Evolutionary conservation across 92 coral and sea anemone species (phyloP).

Genomic region (Palythoa grandiflora): DNA sequence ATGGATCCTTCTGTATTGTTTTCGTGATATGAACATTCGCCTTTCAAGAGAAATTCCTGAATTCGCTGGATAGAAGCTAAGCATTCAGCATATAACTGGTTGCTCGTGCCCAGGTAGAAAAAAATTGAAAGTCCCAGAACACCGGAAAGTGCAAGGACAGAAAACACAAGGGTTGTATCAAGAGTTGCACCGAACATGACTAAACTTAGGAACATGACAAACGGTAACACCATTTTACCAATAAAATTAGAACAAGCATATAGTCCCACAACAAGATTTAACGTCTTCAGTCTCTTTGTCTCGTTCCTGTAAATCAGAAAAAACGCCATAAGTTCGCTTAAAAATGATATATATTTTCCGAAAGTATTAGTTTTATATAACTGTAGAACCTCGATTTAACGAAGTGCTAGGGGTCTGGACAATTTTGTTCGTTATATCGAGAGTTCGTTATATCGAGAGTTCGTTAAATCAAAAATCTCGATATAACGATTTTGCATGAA

Average conservation of each 20-base stretch:
- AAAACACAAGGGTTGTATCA: background rate
- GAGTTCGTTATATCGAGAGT: too few species aligned
- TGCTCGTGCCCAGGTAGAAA: background rate
- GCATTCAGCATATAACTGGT: conserved; percentile 2
- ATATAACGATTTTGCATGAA: too few species aligned
- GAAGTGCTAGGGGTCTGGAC: too few species aligned
- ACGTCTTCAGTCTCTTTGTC: background rate
- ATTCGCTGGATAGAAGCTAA: background rate
- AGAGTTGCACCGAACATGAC: background rate
- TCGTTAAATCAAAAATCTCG: too few species aligned
- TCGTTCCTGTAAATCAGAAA: background rate
- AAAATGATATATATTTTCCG: background rate
- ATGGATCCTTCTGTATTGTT: background rate
- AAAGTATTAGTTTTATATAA: background rate
- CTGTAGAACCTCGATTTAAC: too few species aligned
- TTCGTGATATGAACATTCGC: background rate
- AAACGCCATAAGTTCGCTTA: background rate
- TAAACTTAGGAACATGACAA: background rate
- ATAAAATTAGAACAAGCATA: background rate
- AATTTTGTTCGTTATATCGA: too few species aligned
- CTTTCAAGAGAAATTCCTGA: background rate
- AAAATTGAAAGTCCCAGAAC: background rate
- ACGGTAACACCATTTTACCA: background rate
- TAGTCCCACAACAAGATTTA: background rate
- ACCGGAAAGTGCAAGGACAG: background rate